Base-by-base conservation (phyloP, 1,140 invertebrate genomes). In the Himalopsyche phryganea region DNA sequence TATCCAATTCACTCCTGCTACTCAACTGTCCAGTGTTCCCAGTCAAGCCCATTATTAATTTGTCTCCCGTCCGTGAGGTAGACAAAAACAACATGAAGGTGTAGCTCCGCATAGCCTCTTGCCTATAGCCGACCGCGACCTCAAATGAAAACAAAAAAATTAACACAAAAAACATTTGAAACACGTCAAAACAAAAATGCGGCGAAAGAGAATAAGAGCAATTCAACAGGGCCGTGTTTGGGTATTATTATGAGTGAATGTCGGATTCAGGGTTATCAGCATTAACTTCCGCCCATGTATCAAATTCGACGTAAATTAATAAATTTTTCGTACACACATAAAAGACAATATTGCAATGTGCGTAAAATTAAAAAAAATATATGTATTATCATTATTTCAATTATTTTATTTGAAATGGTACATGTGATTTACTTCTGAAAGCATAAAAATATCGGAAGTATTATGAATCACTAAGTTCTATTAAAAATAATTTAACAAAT, bases 11-110 rank as follows among this genome's bases (percentile, higher is more conserved):
- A 9, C 23, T 28, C 3, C 23, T 28, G 23, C 38, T 11, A 4
- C 4, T n/a, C 38, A n/a, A 5, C 55, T 50, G 47, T 58, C 55
- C 48, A 50, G 49, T 47, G 46, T 35, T 58, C 55, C 28, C 53
- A 35, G 40, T 7, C 41, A 18, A 48, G 54, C 50, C 61, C 61
- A 63, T 58, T 63, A 63, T 63, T 63, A 63, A 63, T 63, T 63
- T 63, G 61, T 63, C 61, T 63, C 61, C 45, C 42, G 50, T 35
- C 50, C 55, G 50, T 42, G 55, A 17, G 44, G 42, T 28, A 28
- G 23, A 28, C 9, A 35, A n/a, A 41, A 18, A 32, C 35, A 11
- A 9, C 3, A 11, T 13, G 20, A 40, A 54, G 33, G 41, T 41
- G 42, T 28, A 42, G 1, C 20, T 45, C 3, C 23, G 11, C 23